Conservation (phyloP, 2,113 vertebrate species). For the Ondatra zibethicus region DNA sequence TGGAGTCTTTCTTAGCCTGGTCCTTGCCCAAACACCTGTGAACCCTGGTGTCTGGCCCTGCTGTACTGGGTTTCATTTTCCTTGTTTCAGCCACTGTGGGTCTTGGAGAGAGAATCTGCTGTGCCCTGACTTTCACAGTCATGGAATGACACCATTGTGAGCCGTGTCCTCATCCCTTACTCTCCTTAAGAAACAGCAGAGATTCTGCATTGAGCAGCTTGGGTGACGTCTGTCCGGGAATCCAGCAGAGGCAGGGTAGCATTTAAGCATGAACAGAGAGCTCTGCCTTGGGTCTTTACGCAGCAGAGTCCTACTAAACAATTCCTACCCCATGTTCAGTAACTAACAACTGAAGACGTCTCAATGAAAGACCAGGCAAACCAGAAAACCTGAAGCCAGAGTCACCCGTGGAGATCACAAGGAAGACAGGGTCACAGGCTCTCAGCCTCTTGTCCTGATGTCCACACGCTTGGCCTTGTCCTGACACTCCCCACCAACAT, state of each 20-base stretch:
- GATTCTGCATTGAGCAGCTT: not conserved
- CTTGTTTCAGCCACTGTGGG: not conserved
- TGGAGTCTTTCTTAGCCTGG: not conserved
- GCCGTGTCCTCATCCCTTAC: not conserved
- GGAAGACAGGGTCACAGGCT: not conserved
- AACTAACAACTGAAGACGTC: not conserved
- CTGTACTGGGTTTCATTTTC: not conserved
- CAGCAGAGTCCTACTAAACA: not conserved
- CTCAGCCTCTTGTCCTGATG: not conserved
- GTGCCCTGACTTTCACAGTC: not conserved
- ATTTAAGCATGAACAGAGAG: not conserved
- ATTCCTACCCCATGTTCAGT: not conserved
- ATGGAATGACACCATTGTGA: not conserved
- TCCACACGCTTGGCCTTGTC: not conserved
- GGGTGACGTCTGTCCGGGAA: not conserved
- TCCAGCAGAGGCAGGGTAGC: not conserved
- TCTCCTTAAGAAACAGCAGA: constrained; percentile 6
- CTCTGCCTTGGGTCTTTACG: not conserved
- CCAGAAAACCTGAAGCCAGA: constrained; percentile 13
- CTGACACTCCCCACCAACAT: not conserved
- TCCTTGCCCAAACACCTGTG: not conserved
- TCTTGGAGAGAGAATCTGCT: not conserved
- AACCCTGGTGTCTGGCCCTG: not conserved
- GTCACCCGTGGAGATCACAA: not conserved
- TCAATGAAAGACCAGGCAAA: not conserved